These are phyloP conservation scores for Teinopalpus imperialis DNA, from an alignment of 2,888 invertebrate species.

Conservation along the genomic window DNA sequence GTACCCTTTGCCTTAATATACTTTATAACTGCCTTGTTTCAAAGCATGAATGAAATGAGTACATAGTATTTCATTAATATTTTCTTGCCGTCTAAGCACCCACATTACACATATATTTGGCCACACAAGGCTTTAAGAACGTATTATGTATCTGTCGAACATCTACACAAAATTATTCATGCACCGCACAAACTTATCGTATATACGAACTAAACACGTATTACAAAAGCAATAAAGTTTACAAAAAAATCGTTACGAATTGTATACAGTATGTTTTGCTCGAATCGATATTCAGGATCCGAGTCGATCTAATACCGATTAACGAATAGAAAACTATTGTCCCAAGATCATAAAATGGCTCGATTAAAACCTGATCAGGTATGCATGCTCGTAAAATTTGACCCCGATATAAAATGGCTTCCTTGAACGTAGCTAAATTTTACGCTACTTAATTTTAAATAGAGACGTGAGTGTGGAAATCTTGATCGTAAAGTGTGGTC, in stretches of 20 bases:
- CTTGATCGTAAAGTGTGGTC: slow-evolving; percentile 12
- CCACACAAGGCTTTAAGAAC: slow-evolving; percentile 47
- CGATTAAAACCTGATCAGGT: slow-evolving; percentile 63
- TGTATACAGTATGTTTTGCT: slow-evolving; percentile 24
- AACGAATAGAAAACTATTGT: slow-evolving; percentile 37
- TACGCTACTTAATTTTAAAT: slow-evolving; percentile 26
- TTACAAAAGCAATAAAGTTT: slow-evolving; percentile 5
- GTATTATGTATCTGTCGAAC: slow-evolving; percentile 45
- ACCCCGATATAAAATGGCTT: slow-evolving; percentile 44
- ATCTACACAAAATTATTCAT: slow-evolving; percentile 38
- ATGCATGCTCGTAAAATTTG: slow-evolving; percentile 54
- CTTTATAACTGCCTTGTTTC: no score
- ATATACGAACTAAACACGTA: slow-evolving; percentile 22
- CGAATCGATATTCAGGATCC: slow-evolving; percentile 42
- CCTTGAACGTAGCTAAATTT: slow-evolving; percentile 41
- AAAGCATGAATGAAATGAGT: no score
- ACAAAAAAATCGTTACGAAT: background rate
- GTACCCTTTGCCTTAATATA: no score
- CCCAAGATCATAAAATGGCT: slow-evolving; percentile 42
- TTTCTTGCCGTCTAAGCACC: background rate
- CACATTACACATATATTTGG: slow-evolving; percentile 30
- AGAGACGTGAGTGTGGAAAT: slow-evolving; percentile 6
- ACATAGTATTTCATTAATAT: background rate
- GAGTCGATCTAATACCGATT: slow-evolving; percentile 48
- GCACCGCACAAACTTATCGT: slow-evolving; percentile 3